phyloP scores from a whole-genome alignment of 2,888 invertebrate species.

The Heteropelma amictum region DNA sequence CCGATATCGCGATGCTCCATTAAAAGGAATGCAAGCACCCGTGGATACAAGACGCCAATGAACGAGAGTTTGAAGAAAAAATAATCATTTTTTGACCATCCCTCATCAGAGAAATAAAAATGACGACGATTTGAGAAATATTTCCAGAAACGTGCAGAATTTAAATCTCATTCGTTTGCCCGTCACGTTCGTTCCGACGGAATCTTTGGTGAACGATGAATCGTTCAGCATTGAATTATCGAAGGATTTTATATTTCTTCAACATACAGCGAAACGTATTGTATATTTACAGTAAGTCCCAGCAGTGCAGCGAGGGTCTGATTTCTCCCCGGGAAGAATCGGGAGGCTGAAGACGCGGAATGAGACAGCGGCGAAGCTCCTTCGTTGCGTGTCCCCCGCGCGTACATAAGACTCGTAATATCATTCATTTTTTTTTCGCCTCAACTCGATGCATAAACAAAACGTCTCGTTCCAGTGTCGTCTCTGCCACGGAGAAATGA shows the following conservation, averaged over 20 bases:
- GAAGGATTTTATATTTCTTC: conserved; percentile 8
- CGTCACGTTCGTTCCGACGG: not conserved
- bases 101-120: no score
- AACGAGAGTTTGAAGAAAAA: no score
- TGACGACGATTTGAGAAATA: no score
- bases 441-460: conserved; percentile 57
- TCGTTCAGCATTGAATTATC: conserved; percentile 33
- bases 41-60: no score
- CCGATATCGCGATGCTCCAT: no score
- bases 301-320: not conserved
- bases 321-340: conserved; percentile 14
- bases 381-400: conserved; percentile 12
- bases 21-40: no score
- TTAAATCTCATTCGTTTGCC: not conserved
- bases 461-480: conserved; percentile 29
- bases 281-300: not conserved
- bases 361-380: conserved; percentile 13
- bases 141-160: no score
- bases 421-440: conserved; percentile 61
- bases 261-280: not conserved
- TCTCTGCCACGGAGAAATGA: not conserved
- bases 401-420: conserved; percentile 52
- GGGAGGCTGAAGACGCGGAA: conserved; percentile 12
- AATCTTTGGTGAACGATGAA: conserved; percentile 9
- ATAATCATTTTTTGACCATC: no score